Conservation (phyloP, 2,797 vertebrate species). For the Chromis chromis region DNA sequence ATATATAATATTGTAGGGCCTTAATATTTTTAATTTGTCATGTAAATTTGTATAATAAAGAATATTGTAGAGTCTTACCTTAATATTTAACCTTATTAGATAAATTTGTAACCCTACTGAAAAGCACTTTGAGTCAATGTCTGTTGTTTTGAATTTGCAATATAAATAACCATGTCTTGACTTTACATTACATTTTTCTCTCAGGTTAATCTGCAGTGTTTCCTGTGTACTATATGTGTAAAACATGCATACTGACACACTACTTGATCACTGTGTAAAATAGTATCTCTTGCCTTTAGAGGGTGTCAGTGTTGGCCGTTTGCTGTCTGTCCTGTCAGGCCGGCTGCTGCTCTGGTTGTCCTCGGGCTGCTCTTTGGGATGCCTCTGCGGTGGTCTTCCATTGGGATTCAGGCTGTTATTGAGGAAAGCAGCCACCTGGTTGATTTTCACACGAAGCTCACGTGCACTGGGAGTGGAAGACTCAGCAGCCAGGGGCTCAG, state of each 20-base stretch:
- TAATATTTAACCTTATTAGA: too few relatives aligned
- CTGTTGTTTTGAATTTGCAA: too few relatives aligned
- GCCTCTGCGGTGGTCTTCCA: conserved; percentile 80
- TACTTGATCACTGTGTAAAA: neutral
- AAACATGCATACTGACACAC: neutral
- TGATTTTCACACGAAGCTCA: conserved; percentile 86
- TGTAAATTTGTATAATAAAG: too few relatives aligned
- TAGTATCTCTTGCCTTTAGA: conserved; percentile 68
- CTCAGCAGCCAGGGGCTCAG: conserved; percentile 22
- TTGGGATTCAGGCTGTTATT: conserved; percentile 83
- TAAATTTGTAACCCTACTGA: too few relatives aligned
- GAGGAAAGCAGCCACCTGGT: conserved; percentile 87
- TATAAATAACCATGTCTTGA: too few relatives aligned
- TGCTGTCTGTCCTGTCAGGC: conserved; percentile 80
- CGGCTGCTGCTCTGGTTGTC: conserved; percentile 79
- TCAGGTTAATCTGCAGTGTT: neutral
- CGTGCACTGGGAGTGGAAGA: conserved; percentile 68
- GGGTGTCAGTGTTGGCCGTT: conserved; percentile 63
- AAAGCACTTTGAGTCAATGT: too few relatives aligned
- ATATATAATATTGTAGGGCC: too few relatives aligned
- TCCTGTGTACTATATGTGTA: neutral
- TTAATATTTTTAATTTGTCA: too few relatives aligned
- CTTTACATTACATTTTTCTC: neutral
- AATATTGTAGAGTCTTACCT: too few relatives aligned
- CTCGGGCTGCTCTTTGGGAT: conserved; percentile 78